Evolutionary conservation across 2,113 vertebrate species (phyloP).

Genomic region (Myrmecobius fasciatus): DNA sequence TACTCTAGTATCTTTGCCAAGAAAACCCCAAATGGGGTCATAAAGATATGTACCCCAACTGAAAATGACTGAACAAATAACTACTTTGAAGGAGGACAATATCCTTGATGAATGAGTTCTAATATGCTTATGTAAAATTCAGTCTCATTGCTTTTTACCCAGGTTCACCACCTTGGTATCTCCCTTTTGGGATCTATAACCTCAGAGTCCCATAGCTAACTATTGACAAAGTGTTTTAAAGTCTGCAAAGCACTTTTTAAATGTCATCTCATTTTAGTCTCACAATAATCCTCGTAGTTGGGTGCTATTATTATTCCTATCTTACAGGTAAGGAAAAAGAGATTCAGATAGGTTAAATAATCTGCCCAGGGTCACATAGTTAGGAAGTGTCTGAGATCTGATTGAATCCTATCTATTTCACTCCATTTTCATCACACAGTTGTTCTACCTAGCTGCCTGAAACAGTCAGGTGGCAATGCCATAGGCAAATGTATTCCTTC

Average conservation of each 20-base stretch:
- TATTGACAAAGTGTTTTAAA: neutral
- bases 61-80: neutral
- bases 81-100: neutral
- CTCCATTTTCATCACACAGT: neutral
- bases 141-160: neutral
- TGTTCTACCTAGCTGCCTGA: neutral
- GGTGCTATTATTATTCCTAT: neutral
- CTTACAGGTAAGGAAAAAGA: neutral
- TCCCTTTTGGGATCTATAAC: neutral
- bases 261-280: neutral
- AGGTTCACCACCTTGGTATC: neutral
- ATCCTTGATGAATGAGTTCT: neutral
- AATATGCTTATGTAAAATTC: neutral
- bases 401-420: neutral
- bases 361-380: neutral
- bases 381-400: neutral
- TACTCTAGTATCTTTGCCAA: neutral
- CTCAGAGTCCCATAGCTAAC: neutral
- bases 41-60: neutral
- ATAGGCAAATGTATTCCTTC: neutral
- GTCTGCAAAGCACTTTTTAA: neutral
- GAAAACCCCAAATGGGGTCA: neutral
- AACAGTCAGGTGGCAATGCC: neutral
- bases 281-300: neutral
- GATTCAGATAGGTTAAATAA: neutral